phyloP scores from a whole-genome alignment of 2,888 invertebrate genomes.

The Cataglyphis altisquamis region DNA sequence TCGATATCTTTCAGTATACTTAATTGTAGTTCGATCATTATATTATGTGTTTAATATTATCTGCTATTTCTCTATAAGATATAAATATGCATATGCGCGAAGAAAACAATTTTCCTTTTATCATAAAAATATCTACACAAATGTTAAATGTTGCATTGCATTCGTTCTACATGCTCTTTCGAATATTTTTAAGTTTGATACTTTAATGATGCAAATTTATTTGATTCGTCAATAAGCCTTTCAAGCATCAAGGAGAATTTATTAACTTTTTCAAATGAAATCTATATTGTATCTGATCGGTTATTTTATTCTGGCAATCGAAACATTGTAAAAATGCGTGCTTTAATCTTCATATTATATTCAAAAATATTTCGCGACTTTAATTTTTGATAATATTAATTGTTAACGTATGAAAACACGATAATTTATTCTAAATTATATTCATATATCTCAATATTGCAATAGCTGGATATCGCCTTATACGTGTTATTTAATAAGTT shows the following conservation, averaged over 20 bases:
- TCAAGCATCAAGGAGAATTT: no score
- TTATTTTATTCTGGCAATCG: no score
- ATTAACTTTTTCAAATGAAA: no score
- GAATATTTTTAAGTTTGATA: background rate
- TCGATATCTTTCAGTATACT: constrained; percentile 65
- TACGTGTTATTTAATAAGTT: constrained; percentile 49
- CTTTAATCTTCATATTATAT: background rate
- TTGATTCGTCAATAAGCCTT: background rate
- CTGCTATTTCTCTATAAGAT: constrained; percentile 29
- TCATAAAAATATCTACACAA: background rate
- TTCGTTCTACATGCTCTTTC: background rate
- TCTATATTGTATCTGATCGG: no score
- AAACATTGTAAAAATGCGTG: no score
- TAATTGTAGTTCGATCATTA: constrained; percentile 73
- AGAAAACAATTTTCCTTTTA: background rate
- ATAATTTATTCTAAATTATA: constrained; percentile 32
- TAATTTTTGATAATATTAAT: background rate
- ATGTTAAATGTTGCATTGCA: background rate
- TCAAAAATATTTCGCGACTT: background rate
- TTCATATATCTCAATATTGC: constrained; percentile 11
- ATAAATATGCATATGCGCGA: background rate
- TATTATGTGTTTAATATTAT: constrained; percentile 63
- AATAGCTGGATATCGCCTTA: constrained; percentile 30
- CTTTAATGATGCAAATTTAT: background rate
- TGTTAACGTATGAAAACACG: background rate